Evolutionary conservation across 2,888 invertebrate species (phyloP).

Genomic region (Allygus modestus): DNA sequence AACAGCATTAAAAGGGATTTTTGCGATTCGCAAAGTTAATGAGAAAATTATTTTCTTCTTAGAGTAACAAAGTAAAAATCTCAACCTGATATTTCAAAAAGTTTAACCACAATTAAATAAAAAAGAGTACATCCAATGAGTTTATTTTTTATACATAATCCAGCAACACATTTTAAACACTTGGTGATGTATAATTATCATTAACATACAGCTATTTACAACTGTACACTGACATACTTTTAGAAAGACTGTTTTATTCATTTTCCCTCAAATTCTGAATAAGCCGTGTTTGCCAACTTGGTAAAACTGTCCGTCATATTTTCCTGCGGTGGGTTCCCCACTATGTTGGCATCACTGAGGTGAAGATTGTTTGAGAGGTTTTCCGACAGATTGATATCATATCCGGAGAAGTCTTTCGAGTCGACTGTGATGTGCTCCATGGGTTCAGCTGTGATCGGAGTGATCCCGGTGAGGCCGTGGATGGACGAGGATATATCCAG

Average conservation of each 20-base stretch:
- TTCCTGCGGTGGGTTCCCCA: conserved; percentile 70
- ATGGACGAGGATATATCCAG: conserved; percentile 51
- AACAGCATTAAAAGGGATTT: no score
- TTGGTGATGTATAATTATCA: neutral
- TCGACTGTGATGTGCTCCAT: conserved; percentile 70
- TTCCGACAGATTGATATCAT: conserved; percentile 74
- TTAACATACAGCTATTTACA: neutral
- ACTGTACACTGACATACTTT: neutral
- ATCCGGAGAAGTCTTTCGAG: conserved; percentile 74
- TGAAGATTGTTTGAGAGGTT: conserved; percentile 76
- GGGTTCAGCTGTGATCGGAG: conserved; percentile 72
- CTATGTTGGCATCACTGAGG: conserved; percentile 72
- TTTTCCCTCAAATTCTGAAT: conserved; percentile 26
- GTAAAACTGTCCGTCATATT: conserved; percentile 79
- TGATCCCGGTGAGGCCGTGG: conserved; percentile 72
- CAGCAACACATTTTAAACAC: neutral
- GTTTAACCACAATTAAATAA: no score
- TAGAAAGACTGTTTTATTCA: neutral
- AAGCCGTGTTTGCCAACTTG: conserved; percentile 73
- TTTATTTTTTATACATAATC: no score
- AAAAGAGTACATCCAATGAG: no score
- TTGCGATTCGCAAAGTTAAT: no score
- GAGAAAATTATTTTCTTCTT: no score
- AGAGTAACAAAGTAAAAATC: no score
- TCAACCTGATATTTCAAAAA: no score